phyloP scores from a whole-genome alignment of 2,113 vertebrate species.

The Perca flavescens region DNA sequence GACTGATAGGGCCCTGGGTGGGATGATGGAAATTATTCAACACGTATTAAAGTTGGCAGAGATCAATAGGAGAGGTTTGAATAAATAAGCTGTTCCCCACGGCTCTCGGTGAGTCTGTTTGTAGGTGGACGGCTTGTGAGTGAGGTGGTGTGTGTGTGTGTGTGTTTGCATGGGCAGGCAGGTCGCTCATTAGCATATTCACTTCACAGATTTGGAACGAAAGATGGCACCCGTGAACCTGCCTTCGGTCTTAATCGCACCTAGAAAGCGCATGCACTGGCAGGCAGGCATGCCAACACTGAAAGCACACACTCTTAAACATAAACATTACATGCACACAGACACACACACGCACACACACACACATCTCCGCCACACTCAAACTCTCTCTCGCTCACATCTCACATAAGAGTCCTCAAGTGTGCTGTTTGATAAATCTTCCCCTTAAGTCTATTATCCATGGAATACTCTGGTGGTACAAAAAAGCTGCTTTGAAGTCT shows the following conservation, averaged over 20 bases:
- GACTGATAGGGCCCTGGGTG: conserved; percentile 39
- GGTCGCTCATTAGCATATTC: conserved; percentile 56
- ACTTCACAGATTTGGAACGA: conserved; percentile 31
- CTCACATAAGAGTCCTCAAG: conserved; percentile 67
- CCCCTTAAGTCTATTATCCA: conserved; percentile 81
- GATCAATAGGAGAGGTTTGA: conserved; percentile 56
- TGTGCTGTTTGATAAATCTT: conserved; percentile 80
- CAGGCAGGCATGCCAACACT: neutral
- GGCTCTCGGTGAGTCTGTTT: conserved; percentile 18
- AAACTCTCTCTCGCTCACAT: conserved; percentile 52
- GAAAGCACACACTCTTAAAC: neutral
- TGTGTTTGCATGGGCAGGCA: conserved; percentile 17
- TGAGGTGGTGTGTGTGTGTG: neutral
- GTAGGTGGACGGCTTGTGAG: conserved; percentile 52
- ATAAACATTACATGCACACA: no score
- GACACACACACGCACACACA: neutral
- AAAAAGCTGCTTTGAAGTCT: conserved; percentile 78
- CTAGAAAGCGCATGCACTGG: conserved; percentile 17
- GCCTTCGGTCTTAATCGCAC: conserved; percentile 31
- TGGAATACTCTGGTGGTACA: conserved; percentile 72
- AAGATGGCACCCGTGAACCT: conserved; percentile 52
- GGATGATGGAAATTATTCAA: conserved; percentile 53
- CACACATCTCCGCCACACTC: conserved; percentile 9
- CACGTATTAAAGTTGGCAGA: conserved; percentile 53
- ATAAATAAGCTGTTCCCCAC: conserved; percentile 41